Conservation (phyloP, 2,888 invertebrate species). For the Hypolimnas misippus region DNA sequence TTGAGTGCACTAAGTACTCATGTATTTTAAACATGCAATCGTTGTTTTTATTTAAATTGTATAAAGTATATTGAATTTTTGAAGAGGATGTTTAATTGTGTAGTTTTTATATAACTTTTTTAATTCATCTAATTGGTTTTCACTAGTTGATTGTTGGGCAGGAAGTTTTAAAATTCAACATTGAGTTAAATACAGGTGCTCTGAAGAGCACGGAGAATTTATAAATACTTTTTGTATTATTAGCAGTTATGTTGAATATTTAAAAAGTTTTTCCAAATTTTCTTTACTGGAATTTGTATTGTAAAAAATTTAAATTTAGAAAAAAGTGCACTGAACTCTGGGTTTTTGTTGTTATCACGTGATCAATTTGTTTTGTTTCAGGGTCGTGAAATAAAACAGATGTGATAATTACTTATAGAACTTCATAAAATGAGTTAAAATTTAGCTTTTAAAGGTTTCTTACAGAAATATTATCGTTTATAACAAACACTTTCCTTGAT, state of each 20-base stretch:
- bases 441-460: not conserved
- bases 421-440: not conserved
- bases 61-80: not conserved
- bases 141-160: not conserved
- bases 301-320: not conserved
- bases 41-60: not conserved
- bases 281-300: not conserved
- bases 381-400: constrained; percentile 56
- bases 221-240: constrained; percentile 1
- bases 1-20: not conserved
- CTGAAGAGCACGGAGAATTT: not conserved
- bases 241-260: not conserved
- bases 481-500: not conserved
- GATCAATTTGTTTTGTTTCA: constrained; percentile 53
- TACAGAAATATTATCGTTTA: not conserved
- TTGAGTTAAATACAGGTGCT: not conserved
- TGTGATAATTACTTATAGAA: constrained; percentile 34
- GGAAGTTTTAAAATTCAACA: constrained; percentile 7
- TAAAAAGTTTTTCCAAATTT: not conserved
- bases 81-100: not conserved
- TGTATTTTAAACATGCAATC: too few species aligned
- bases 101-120: not conserved
- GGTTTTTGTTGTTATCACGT: constrained; percentile 60
- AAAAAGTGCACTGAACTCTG: not conserved
- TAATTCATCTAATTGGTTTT: too few species aligned